Conservation (phyloP, 1,140 invertebrate species). For the Hetaerina americana region DNA sequence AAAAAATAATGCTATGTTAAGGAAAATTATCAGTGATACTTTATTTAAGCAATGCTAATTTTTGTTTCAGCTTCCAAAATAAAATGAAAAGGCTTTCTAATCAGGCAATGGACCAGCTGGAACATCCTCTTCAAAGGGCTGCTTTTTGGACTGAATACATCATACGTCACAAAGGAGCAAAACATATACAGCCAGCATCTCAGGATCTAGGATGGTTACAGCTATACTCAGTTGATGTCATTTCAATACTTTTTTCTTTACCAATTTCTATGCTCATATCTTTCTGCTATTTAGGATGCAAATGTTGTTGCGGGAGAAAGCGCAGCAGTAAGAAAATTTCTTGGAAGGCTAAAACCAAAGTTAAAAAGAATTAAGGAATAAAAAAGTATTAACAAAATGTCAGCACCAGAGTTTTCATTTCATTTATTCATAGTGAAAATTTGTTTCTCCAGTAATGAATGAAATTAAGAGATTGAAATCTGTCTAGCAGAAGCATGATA, state of each 20-base stretch:
- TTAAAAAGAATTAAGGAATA: background rate
- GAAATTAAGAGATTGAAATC: no score
- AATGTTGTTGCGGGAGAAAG: background rate
- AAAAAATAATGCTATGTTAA: no score
- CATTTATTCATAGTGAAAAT: no score
- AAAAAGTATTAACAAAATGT: background rate
- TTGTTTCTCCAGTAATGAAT: no score
- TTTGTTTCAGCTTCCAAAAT: background rate
- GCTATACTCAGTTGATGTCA: constrained; percentile 44
- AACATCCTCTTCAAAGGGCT: constrained; percentile 33
- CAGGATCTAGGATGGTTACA: constrained; percentile 42
- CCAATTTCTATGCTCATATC: background rate
- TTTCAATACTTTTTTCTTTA: background rate
- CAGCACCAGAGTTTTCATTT: no score
- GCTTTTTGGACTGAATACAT: constrained; percentile 49
- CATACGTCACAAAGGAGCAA: constrained; percentile 40
- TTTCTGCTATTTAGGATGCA: background rate
- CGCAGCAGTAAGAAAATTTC: no score
- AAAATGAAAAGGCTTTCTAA: background rate
- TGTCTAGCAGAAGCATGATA: no score
- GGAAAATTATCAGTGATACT: no score
- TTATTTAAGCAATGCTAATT: no score
- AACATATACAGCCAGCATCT: constrained; percentile 38
- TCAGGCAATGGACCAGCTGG: background rate
- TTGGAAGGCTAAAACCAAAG: background rate